Evolutionary conservation across 2,888 invertebrate species (phyloP).

Genomic region (Nymphalis urticae): DNA sequence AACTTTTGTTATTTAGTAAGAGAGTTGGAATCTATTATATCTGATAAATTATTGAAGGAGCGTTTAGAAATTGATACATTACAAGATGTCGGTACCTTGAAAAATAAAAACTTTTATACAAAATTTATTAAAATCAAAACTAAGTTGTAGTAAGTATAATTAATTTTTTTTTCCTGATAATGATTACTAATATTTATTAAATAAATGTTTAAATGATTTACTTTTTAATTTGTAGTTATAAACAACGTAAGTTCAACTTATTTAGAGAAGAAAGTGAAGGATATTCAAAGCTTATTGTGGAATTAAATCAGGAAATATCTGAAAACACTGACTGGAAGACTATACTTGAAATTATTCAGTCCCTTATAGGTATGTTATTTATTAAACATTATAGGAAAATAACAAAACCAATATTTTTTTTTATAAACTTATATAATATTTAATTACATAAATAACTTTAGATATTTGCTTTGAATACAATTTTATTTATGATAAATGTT

Average conservation of each 20-base stretch:
- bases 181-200: neutral
- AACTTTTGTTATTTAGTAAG: conserved; percentile 90
- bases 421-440: too few relatives aligned
- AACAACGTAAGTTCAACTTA: conserved; percentile 99
- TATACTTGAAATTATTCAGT: conserved; percentile 94
- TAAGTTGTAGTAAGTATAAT: conserved; percentile 94
- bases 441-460: neutral
- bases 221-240: conserved; percentile 88
- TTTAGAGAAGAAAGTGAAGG: conserved; percentile 99
- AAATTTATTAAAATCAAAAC: conserved; percentile 99
- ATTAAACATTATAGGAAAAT: too few relatives aligned
- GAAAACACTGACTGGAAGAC: conserved; percentile 84
- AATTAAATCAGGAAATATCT: conserved; percentile 92
- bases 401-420: too few relatives aligned
- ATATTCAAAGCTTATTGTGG: conserved; percentile 97
- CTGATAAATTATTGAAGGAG: conserved; percentile 94
- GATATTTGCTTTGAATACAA: neutral
- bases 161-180: neutral
- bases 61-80: conserved; percentile 95
- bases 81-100: conserved; percentile 94
- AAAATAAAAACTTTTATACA: conserved; percentile 93
- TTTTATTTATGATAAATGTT: neutral
- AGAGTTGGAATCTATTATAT: conserved; percentile 90
- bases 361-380: conserved; percentile 88
- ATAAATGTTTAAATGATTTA: neutral